These are phyloP conservation scores for Meloidogyne chitwoodi DNA, from an alignment of 1,140 invertebrate species.

Conservation along the genomic window DNA sequence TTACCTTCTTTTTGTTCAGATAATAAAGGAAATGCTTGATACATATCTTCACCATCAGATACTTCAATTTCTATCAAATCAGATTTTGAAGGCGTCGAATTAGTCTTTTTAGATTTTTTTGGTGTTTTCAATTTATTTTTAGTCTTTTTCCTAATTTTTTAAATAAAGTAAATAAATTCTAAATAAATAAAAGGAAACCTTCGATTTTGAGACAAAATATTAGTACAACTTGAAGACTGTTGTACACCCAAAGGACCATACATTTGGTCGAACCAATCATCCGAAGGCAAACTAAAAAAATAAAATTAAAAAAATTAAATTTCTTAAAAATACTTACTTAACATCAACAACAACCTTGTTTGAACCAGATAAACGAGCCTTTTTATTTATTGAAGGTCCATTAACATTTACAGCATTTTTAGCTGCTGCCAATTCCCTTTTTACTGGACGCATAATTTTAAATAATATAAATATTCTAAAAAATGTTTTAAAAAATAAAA, in stretches of 20 bases:
- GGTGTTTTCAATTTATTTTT: not conserved
- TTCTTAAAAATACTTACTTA: not conserved
- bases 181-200: too few species aligned
- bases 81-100: not conserved
- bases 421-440: not conserved
- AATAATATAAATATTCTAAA: not conserved
- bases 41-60: not conserved
- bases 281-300: not conserved
- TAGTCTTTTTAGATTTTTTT: not conserved
- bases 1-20: too few species aligned
- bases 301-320: not conserved
- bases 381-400: not conserved
- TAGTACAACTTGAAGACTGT: too few species aligned
- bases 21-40: not conserved
- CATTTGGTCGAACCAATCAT: conserved; percentile 1
- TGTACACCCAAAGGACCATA: not conserved
- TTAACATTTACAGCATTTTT: not conserved
- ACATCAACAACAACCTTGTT: not conserved
- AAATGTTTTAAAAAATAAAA: too few species aligned
- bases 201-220: too few species aligned
- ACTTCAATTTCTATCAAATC: not conserved
- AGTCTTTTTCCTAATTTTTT: not conserved
- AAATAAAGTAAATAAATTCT: not conserved
- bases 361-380: not conserved
- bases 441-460: not conserved